Percentiles rank a stretch among this genome's conserved stretches.
These are phyloP conservation scores for Manis javanica DNA, from an alignment of 2,797 vertebrate species.

Conservation along the genomic window DNA sequence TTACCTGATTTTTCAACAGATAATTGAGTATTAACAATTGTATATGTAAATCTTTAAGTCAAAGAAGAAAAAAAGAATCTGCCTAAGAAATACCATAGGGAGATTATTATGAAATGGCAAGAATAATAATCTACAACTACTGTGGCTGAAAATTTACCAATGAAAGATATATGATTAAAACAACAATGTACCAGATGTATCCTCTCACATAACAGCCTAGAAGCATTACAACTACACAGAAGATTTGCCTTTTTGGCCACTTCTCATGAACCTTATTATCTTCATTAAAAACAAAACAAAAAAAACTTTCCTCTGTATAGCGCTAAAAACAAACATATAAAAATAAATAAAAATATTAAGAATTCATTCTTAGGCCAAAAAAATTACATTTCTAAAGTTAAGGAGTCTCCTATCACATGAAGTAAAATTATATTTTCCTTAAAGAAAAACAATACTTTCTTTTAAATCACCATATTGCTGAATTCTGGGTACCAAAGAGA, in stretches of 20 bases:
- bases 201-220: not conserved
- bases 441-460: constrained; percentile 6
- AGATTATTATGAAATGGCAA: constrained; percentile 53
- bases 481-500: not conserved
- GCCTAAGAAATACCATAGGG: not conserved
- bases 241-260: not conserved
- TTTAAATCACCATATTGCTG: constrained; percentile 32
- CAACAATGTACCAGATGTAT: not conserved
- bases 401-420: constrained; percentile 29
- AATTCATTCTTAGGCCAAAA: not conserved
- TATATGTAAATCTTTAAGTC: not conserved
- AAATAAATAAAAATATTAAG: not conserved
- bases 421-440: constrained; percentile 13
- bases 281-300: constrained; percentile 42
- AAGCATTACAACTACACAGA: not conserved
- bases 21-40: not conserved
- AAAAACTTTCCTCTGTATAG: not conserved
- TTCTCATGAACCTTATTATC: not conserved
- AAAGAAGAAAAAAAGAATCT: constrained; percentile 23
- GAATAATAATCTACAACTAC: not conserved
- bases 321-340: not conserved
- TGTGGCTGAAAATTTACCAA: not conserved
- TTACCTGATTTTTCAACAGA: constrained; percentile 56
- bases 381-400: constrained; percentile 44
- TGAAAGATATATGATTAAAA: not conserved